A percentile compares a stretch with the other conserved stretches of the same genome.
Conservation (phyloP, 2,888 invertebrate genomes). For the Stenurella melanura region DNA sequence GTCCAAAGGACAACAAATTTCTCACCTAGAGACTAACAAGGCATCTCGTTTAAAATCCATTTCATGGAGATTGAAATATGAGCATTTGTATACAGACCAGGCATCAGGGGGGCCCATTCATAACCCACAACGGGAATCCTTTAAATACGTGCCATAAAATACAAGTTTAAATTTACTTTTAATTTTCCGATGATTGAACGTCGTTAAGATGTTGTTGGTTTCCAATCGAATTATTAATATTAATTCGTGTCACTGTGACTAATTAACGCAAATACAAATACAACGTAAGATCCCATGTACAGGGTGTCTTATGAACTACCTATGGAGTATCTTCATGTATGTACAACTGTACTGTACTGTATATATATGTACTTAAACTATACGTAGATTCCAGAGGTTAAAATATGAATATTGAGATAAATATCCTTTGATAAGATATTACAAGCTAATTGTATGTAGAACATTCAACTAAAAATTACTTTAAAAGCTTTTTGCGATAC, state of each 20-base stretch:
- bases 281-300: constrained; percentile 4
- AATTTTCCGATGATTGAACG: constrained; percentile 59
- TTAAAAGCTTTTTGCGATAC: too few species aligned
- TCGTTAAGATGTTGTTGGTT: constrained; percentile 49
- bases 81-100: constrained; percentile 68
- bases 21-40: constrained; percentile 74
- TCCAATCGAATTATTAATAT: constrained; percentile 2
- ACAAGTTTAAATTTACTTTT: constrained; percentile 58
- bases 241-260: constrained; percentile 31
- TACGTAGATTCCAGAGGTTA: too few species aligned
- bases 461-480: too few species aligned
- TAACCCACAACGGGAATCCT: constrained; percentile 57
- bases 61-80: constrained; percentile 72
- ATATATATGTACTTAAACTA: too few species aligned
- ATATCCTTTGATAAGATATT: too few species aligned
- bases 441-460: too few species aligned
- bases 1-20: constrained; percentile 73
- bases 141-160: constrained; percentile 54
- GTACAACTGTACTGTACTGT: too few species aligned
- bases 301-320: too few species aligned
- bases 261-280: constrained; percentile 33
- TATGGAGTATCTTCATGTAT: too few species aligned
- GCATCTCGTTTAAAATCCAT: constrained; percentile 71
- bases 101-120: constrained; percentile 70
- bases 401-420: too few species aligned